Evolutionary conservation across 2,797 vertebrate species (phyloP).

Genomic region (Xenentodon cancila): DNA sequence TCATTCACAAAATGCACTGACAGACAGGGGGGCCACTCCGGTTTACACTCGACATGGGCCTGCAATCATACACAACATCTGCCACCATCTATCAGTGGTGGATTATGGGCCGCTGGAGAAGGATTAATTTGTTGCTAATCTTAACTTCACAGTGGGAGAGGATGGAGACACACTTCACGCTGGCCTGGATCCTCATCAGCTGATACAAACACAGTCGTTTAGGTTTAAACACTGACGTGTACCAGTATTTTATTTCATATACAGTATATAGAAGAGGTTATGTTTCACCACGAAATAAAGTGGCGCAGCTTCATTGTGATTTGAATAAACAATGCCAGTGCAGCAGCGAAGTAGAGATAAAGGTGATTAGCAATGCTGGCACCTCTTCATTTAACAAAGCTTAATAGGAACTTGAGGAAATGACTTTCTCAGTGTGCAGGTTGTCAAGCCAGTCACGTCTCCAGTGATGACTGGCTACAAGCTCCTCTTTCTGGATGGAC

Average conservation of each 20-base stretch:
- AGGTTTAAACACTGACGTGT: slow-evolving; percentile 10
- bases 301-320: slow-evolving; percentile 37
- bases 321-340: slow-evolving; percentile 60
- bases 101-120: slow-evolving; percentile 67
- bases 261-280: slow-evolving; percentile 4
- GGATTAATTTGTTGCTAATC: slow-evolving; percentile 73
- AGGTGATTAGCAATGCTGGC: slow-evolving; percentile 59
- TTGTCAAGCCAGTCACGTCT: slow-evolving; percentile 58
- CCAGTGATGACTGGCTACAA: slow-evolving; percentile 35
- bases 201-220: slow-evolving; percentile 27
- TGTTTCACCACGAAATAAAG: slow-evolving; percentile 25
- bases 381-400: slow-evolving; percentile 61
- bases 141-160: slow-evolving; percentile 56
- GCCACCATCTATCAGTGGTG: slow-evolving; percentile 60
- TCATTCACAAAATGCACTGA: slow-evolving; percentile 13
- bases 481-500: slow-evolving; percentile 42
- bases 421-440: slow-evolving; percentile 25
- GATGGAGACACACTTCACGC: slow-evolving; percentile 29
- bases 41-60: slow-evolving; percentile 36
- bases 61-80: slow-evolving; percentile 68
- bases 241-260: slow-evolving; percentile 8
- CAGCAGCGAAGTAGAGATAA: slow-evolving; percentile 42
- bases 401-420: slow-evolving; percentile 35
- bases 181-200: slow-evolving; percentile 8
- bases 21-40: slow-evolving; percentile 15